phyloP scores from a whole-genome alignment of 2,113 vertebrate genomes.

The Cichladusa arquata region DNA sequence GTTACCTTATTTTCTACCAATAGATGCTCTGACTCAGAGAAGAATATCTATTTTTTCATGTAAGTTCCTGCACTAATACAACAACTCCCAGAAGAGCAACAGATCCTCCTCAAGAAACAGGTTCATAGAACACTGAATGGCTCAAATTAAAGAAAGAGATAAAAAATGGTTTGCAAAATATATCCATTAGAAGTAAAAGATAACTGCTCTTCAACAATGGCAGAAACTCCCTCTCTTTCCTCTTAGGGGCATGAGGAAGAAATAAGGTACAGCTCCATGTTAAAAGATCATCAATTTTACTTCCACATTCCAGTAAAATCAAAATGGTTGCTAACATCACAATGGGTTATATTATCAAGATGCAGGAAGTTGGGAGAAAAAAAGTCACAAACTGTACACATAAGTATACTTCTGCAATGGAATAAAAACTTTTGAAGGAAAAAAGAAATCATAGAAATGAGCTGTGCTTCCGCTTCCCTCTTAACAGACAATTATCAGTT shows the following conservation, averaged over 20 bases:
- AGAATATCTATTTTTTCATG: not conserved
- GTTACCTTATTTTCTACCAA: not conserved
- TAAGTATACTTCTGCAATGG: not conserved
- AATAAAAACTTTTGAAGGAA: not conserved
- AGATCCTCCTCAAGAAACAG: not conserved
- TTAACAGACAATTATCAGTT: not conserved
- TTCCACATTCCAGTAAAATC: not conserved
- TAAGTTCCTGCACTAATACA: not conserved
- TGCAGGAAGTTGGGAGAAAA: not conserved
- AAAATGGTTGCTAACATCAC: not conserved
- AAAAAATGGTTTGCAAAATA: not conserved
- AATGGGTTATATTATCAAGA: not conserved
- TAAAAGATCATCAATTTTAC: not conserved
- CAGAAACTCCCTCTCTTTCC: not conserved
- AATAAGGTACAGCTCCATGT: not conserved
- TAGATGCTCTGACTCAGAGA: not conserved
- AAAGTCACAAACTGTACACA: not conserved
- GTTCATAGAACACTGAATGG: not conserved
- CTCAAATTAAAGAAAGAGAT: not conserved
- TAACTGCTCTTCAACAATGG: not conserved
- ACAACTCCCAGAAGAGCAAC: not conserved
- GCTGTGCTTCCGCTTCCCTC: not conserved
- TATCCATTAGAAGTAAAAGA: not conserved
- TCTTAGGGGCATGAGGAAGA: not conserved
- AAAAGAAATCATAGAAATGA: not conserved